Conservation (phyloP, 1,140 invertebrate species). For the Berghia stephanieae region DNA sequence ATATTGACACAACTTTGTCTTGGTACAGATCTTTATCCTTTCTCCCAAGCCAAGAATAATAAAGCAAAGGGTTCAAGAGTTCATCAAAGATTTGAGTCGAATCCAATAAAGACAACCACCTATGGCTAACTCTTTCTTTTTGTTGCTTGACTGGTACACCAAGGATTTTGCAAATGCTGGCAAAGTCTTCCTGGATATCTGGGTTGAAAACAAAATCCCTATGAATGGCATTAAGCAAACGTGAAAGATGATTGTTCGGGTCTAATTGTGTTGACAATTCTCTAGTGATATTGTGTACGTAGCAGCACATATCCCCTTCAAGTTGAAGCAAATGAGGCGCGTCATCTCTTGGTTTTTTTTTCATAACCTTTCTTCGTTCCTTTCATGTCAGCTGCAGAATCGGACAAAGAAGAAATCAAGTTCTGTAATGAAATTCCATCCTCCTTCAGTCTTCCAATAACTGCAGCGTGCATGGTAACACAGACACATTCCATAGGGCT, state of each 20-base stretch:
- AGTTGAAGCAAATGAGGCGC: background rate
- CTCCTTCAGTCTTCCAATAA: background rate
- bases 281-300: background rate
- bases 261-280: background rate
- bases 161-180: background rate
- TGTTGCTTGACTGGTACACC: background rate
- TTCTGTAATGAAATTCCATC: background rate
- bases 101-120: slow-evolving; percentile 1
- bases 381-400: background rate
- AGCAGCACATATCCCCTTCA: background rate
- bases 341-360: background rate
- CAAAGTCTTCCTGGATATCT: background rate
- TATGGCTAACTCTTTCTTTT: background rate
- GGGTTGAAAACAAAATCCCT: background rate
- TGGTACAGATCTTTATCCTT: background rate
- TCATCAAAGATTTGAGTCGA: background rate
- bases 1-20: background rate
- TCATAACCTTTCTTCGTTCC: background rate
- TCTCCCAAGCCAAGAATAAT: background rate
- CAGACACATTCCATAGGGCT: background rate
- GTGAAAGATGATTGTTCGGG: background rate
- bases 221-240: background rate
- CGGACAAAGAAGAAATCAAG: background rate
- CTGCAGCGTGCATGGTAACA: background rate
- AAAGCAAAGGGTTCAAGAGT: background rate